phyloP scores from a whole-genome alignment of 2,888 invertebrate genomes.

The Teleogryllus oceanicus region DNA sequence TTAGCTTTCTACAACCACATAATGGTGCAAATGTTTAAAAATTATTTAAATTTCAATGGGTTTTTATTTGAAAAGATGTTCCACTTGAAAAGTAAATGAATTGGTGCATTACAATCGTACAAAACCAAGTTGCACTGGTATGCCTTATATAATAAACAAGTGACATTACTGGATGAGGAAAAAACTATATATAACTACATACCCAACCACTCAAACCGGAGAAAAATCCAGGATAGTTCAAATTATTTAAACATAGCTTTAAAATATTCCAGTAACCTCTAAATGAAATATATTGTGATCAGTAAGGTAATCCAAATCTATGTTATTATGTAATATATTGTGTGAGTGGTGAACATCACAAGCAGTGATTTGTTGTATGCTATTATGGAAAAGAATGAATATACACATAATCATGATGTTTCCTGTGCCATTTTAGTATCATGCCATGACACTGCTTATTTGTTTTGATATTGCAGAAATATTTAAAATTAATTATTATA shows the following conservation, averaged over 20 bases:
- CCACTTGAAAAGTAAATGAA: no score
- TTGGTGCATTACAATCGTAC: no score
- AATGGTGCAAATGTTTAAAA: no score
- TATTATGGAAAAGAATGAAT: background rate
- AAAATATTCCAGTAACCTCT: background rate
- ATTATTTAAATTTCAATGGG: no score
- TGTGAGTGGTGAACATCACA: background rate
- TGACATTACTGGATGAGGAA: no score
- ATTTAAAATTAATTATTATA: constrained; percentile 2
- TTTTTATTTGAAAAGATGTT: no score
- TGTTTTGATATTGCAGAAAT: constrained; percentile 7
- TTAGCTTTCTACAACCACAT: no score
- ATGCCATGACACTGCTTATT: constrained; percentile 18
- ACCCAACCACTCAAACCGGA: background rate
- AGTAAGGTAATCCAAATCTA: background rate
- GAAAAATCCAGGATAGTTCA: constrained; percentile 4
- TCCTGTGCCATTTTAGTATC: constrained; percentile 11
- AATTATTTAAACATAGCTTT: background rate
- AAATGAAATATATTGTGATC: constrained; percentile 2
- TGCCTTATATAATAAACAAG: no score
- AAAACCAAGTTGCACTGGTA: no score
- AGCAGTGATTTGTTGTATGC: background rate
- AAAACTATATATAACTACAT: no score
- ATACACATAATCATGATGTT: background rate
- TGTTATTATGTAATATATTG: background rate